A percentile compares a stretch with the other conserved stretches of the same genome.
Conservation (phyloP, 2,888 invertebrate species). For the Lamellibrachia satsuma region DNA sequence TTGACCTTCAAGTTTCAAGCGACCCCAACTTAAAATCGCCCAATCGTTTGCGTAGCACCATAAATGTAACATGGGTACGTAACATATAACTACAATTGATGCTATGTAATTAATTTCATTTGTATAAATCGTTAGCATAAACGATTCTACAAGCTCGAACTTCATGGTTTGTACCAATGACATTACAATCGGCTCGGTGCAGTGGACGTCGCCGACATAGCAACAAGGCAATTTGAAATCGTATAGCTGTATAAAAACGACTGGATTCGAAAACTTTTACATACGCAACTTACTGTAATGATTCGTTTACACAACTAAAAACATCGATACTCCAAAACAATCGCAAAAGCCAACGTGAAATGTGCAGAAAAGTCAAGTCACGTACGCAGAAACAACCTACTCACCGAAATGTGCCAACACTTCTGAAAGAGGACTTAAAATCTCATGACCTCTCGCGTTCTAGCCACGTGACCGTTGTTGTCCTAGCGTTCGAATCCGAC, state of each 20-base stretch:
- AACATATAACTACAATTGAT: not conserved
- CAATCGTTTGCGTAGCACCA: not conserved
- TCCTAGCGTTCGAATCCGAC: conserved; percentile 8
- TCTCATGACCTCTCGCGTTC: not conserved
- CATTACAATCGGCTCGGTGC: not conserved
- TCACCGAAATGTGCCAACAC: not conserved
- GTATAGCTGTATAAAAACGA: not conserved
- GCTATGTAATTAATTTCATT: not conserved
- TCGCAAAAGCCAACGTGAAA: not conserved
- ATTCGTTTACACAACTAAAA: not conserved
- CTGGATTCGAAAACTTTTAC: not conserved
- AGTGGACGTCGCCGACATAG: not conserved
- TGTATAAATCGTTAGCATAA: not conserved
- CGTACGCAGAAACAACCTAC: not conserved
- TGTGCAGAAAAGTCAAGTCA: not conserved
- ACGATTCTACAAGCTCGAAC: not conserved
- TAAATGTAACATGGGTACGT: not conserved
- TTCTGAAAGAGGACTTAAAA: not conserved
- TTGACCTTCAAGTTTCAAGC: not conserved
- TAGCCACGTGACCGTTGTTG: not conserved
- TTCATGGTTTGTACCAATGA: not conserved
- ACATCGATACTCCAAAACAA: not conserved
- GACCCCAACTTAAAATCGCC: not conserved
- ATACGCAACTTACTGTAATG: not conserved
- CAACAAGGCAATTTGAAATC: not conserved